Conservation (phyloP, 1,140 invertebrate species). For the Euwallacea similis region DNA sequence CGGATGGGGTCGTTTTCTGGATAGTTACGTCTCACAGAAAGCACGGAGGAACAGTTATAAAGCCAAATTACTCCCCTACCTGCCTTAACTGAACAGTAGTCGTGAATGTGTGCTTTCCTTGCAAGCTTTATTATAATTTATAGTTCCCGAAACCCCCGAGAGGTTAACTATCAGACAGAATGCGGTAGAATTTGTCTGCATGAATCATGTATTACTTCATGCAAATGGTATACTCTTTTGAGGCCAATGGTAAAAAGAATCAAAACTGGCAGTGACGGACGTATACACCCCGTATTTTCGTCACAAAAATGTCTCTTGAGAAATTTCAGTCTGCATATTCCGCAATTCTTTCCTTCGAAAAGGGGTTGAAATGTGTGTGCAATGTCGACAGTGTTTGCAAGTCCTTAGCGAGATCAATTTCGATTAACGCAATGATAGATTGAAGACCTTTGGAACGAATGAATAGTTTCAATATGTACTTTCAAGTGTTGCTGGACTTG, state of each 20-base stretch:
- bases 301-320: slow-evolving; percentile 22
- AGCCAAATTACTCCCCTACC: slow-evolving; percentile 6
- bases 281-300: neutral
- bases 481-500: too few relatives aligned
- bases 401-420: too few relatives aligned
- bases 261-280: slow-evolving; percentile 7
- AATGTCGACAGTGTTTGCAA: neutral
- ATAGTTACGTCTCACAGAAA: slow-evolving; percentile 2
- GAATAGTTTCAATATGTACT: too few relatives aligned
- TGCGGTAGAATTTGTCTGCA: too few relatives aligned
- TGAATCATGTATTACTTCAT: too few relatives aligned
- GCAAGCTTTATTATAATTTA: slow-evolving; percentile 6
- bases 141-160: neutral
- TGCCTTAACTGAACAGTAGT: slow-evolving; percentile 2
- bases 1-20: neutral
- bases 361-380: slow-evolving; percentile 19
- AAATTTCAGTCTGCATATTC: slow-evolving; percentile 28
- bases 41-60: slow-evolving; percentile 4
- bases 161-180: too few relatives aligned
- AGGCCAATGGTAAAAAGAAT: neutral
- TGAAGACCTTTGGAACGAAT: too few relatives aligned
- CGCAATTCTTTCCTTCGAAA: slow-evolving; percentile 14
- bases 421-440: too few relatives aligned
- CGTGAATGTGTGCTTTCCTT: slow-evolving; percentile 3
- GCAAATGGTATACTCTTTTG: too few relatives aligned